phyloP scores from a whole-genome alignment of 2,888 invertebrate genomes.

The Altica lythri region DNA sequence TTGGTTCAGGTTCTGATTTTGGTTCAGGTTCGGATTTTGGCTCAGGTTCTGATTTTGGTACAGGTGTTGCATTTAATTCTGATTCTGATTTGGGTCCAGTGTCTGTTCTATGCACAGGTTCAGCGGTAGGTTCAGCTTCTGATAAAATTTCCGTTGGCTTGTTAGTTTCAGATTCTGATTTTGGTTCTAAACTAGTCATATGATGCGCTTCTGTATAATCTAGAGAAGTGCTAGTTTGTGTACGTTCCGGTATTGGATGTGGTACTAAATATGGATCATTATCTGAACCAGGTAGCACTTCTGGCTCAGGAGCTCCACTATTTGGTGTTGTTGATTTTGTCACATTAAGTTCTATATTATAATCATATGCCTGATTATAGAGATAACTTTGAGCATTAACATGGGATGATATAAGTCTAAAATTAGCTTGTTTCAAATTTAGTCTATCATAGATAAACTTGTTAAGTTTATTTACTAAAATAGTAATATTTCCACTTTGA shows the following conservation, averaged over 20 bases:
- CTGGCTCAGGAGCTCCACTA: slow-evolving; percentile 24
- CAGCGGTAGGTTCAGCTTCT: slow-evolving; percentile 9
- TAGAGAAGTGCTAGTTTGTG: background rate
- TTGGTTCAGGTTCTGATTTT: slow-evolving; percentile 53
- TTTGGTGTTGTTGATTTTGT: slow-evolving; percentile 17
- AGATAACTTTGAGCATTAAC: slow-evolving; percentile 69
- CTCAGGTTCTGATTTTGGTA: slow-evolving; percentile 54
- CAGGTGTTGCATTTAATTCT: slow-evolving; percentile 59
- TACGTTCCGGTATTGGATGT: slow-evolving; percentile 31
- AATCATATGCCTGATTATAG: slow-evolving; percentile 54
- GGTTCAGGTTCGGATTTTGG: slow-evolving; percentile 40
- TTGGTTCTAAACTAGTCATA: too few species aligned
- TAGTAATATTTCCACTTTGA: slow-evolving; percentile 67
- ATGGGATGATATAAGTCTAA: slow-evolving; percentile 67
- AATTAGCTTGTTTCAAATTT: slow-evolving; percentile 66
- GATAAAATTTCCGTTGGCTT: background rate
- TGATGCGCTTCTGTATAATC: too few species aligned
- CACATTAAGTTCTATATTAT: slow-evolving; percentile 28
- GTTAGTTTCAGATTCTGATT: slow-evolving; percentile 5
- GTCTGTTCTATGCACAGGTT: slow-evolving; percentile 54
- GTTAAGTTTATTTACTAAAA: slow-evolving; percentile 70
- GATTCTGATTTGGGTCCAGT: slow-evolving; percentile 49
- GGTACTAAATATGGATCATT: slow-evolving; percentile 39
- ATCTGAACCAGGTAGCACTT: slow-evolving; percentile 30
- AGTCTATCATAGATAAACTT: slow-evolving; percentile 68